Percentiles rank a stretch among this genome's conserved stretches.
Conservation (phyloP, 2,797 vertebrate species). For the Leptodactylus fallax region DNA sequence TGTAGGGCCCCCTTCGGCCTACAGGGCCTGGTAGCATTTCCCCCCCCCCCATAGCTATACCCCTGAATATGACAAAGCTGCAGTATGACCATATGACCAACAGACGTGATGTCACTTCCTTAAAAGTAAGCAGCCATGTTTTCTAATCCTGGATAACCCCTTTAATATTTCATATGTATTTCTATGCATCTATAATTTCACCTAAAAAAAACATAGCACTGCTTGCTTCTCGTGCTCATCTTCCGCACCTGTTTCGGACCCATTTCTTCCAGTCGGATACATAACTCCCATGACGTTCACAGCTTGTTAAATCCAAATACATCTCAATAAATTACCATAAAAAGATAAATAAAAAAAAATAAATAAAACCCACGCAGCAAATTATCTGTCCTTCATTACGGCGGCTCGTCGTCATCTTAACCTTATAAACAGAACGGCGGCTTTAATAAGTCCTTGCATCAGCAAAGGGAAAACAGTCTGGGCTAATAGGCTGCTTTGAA, state of each 20-base stretch:
- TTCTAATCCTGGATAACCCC: no score
- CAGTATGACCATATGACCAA: no score
- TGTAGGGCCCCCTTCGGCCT: no score
- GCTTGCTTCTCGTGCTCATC: background rate
- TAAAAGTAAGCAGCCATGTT: no score
- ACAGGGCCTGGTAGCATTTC: no score
- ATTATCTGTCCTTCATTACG: constrained; percentile 53
- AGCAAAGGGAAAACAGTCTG: constrained; percentile 52
- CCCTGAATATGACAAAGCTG: no score
- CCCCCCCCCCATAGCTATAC: no score
- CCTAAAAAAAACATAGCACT: no score
- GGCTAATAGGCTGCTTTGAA: constrained; percentile 70
- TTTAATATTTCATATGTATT: no score
- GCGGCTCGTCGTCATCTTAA: constrained; percentile 40
- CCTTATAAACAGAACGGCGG: constrained; percentile 49
- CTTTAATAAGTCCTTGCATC: constrained; percentile 63
- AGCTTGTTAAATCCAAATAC: constrained; percentile 62
- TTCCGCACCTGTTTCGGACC: constrained; percentile 42
- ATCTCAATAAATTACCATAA: constrained; percentile 61
- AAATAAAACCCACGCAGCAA: constrained; percentile 55
- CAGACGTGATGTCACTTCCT: no score
- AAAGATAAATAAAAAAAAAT: constrained; percentile 54
- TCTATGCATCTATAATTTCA: no score
- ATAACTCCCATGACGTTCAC: constrained; percentile 54
- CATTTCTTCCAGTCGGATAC: constrained; percentile 43